Percentiles rank a stretch among this genome's conserved stretches.
Evolutionary conservation across 2,113 vertebrate genomes (phyloP).

Genomic region (Uria lomvia): DNA sequence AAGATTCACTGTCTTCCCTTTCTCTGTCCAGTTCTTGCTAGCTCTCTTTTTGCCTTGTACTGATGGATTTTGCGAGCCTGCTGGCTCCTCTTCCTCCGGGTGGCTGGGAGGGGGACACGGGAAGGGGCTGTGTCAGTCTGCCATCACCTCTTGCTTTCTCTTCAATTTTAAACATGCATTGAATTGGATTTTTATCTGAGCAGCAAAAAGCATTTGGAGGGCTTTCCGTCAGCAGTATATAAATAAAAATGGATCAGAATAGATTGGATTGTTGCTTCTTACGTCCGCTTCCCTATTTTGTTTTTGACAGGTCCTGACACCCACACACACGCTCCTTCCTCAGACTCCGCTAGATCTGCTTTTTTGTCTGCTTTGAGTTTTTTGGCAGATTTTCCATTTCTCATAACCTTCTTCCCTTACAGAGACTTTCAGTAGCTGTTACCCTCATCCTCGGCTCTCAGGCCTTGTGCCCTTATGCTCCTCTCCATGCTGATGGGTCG

Average conservation of each 20-base stretch:
- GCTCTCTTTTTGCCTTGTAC: not conserved
- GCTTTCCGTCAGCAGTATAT: constrained; percentile 5
- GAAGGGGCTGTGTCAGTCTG: not conserved
- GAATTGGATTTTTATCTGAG: constrained; percentile 8
- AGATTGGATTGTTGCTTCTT: constrained; percentile 45
- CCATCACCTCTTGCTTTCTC: not conserved
- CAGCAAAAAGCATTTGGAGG: not conserved
- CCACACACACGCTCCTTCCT: not conserved
- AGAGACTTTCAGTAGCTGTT: not conserved
- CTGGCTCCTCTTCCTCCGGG: not conserved
- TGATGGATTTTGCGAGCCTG: not conserved
- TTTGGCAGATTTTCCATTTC: not conserved
- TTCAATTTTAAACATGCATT: not conserved
- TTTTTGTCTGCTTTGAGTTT: not conserved
- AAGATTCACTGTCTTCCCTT: not conserved
- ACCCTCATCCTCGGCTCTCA: not conserved
- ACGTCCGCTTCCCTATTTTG: constrained; percentile 6
- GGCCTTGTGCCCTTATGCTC: not conserved
- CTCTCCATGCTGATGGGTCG: not conserved
- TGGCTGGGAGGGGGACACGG: not conserved
- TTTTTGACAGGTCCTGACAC: constrained; percentile 51
- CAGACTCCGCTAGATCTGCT: not conserved
- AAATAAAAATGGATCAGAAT: constrained; percentile 56
- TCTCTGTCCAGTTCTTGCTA: not conserved
- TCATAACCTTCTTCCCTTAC: not conserved